Evolutionary conservation across 2,888 invertebrate genomes (phyloP), one percentile per base, ranked within the genome.

Genomic region (Dicycla oo): DNA sequence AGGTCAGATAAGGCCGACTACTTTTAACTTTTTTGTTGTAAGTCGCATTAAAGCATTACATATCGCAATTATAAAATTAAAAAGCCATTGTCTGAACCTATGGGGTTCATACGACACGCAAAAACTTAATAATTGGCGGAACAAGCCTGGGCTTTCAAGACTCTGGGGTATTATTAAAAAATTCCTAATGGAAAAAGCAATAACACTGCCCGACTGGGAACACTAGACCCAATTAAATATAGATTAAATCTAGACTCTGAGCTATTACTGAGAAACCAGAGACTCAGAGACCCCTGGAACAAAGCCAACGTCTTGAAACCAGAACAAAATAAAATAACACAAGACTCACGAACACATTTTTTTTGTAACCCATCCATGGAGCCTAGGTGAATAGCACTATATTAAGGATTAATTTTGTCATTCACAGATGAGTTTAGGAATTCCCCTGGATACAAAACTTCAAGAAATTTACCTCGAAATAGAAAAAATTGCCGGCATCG

Each of bases 391-490:
- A 6, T 34, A 34, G 2, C 34, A 3, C 34, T 34, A 34, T 34
- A 34, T 34, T 34, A 34, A 38, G 38, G 38, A 38, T 26, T 26
- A 30, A 23, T 69, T 56, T 34, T 40, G 0, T 10, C 11, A 20
- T 75, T 72, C 54, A 45, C 82, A 91, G 90, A 65, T 80, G 8
- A 85, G 82, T 38, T 49, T 91, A 49, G 91, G 89, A 26, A 30
- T 90, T 0, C 82, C 89, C 0, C 47, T 91, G 3, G 63, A 58
- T 0, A 51, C 73, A 0, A 70, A 73, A 13, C 64, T 89, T 6
- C 64, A 81, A 7, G 80, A 66, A 0, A 74, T 85, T 6, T 77
- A 84, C 49, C 84, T 86, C 10, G 69, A 82, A 18, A 80, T 91
- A 4, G 71, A 78, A 38, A 69, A 80, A 66, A 84, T 85, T 0